Percentiles rank a stretch among this genome's conserved stretches.
Conservation (phyloP, 2,888 invertebrate genomes). For the Cheiracanthium punctorium region DNA sequence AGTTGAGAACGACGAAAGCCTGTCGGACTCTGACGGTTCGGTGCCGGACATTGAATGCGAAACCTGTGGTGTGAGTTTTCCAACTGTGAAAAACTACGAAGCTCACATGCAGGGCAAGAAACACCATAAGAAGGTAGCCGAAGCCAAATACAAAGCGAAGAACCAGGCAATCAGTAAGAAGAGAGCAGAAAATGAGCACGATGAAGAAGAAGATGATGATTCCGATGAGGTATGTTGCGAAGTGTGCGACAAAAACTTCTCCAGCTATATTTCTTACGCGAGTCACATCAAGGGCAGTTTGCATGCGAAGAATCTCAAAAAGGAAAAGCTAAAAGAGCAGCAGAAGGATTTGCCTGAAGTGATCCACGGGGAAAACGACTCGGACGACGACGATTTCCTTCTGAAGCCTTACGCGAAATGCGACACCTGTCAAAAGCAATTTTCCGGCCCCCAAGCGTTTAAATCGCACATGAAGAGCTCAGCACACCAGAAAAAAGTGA, state of each 20-base stretch:
- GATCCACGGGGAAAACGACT: neutral
- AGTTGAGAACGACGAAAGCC: neutral
- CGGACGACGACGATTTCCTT: neutral
- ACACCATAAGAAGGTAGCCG: constrained; percentile 12
- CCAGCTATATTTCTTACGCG: constrained; percentile 9
- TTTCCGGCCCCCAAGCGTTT: constrained; percentile 25
- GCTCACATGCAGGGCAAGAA: constrained; percentile 40
- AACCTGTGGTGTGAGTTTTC: constrained; percentile 23
- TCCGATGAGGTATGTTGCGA: no score
- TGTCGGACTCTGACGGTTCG: constrained; percentile 2
- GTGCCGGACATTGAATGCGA: constrained; percentile 32
- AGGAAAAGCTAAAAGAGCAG: constrained; percentile 25
- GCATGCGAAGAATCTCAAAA: constrained; percentile 31
- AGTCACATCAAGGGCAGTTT: constrained; percentile 24
- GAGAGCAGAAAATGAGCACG: neutral
- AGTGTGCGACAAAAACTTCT: constrained; percentile 28
- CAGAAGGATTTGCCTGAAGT: constrained; percentile 37
- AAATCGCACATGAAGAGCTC: constrained; percentile 27
- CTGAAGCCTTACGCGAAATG: constrained; percentile 33
- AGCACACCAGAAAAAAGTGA: neutral
- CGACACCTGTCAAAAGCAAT: constrained; percentile 22
- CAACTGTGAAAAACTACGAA: constrained; percentile 21
- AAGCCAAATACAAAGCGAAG: neutral
- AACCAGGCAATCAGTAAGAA: no score
- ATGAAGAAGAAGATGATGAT: constrained; percentile 1